Evolutionary conservation across 2,797 vertebrate genomes (phyloP).

Genomic region (Pseudochaenichthys georgianus): DNA sequence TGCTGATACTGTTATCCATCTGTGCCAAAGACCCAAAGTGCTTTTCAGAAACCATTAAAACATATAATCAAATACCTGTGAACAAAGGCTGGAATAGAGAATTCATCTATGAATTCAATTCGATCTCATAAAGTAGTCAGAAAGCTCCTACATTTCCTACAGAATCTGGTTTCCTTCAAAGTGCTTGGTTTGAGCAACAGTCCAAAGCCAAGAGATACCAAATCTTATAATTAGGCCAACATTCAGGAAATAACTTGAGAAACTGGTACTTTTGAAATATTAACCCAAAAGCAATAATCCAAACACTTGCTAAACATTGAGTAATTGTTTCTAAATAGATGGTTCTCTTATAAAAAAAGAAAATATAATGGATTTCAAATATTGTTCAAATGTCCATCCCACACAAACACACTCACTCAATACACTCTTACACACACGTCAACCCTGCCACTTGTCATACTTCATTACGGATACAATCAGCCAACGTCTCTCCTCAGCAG

Average conservation of each 20-base stretch:
- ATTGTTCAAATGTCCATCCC: neutral
- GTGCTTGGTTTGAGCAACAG: neutral
- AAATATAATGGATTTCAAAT: neutral
- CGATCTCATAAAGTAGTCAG: neutral
- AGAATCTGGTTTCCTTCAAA: neutral
- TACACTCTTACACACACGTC: slow-evolving; percentile 14
- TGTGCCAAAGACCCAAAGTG: too few relatives aligned
- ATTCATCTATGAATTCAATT: neutral
- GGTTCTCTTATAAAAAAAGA: neutral
- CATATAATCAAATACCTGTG: too few relatives aligned
- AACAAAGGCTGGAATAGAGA: too few relatives aligned
- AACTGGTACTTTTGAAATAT: neutral
- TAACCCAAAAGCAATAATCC: neutral
- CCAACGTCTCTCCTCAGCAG: slow-evolving; percentile 63
- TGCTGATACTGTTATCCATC: too few relatives aligned
- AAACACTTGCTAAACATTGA: neutral
- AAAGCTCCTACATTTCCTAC: neutral
- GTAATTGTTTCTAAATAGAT: neutral
- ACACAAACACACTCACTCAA: neutral
- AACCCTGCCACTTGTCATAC: slow-evolving; percentile 54
- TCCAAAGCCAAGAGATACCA: neutral
- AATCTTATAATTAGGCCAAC: neutral
- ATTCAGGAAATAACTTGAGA: neutral
- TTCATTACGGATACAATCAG: slow-evolving; percentile 57
- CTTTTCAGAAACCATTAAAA: too few relatives aligned